Evolutionary conservation across 2,888 invertebrate genomes (phyloP).

Genomic region (Alsophila aescularia): DNA sequence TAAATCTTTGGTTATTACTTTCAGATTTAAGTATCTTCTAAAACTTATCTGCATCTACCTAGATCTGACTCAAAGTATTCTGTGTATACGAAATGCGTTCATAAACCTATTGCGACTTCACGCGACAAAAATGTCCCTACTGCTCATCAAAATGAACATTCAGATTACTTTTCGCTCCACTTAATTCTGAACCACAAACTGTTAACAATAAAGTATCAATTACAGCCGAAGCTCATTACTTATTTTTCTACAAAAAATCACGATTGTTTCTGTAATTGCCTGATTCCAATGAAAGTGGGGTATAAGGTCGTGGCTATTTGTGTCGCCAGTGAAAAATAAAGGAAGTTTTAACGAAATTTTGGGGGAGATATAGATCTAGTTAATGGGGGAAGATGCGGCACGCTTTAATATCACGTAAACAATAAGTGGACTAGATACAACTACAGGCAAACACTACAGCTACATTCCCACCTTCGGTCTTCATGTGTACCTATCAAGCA

Average conservation of each 20-base stretch:
- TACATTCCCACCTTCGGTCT: too few species aligned
- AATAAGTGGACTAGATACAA: too few species aligned
- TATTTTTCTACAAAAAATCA: slow-evolving; percentile 39
- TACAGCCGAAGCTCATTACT: slow-evolving; percentile 17
- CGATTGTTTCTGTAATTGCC: slow-evolving; percentile 55
- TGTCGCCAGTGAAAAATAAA: slow-evolving; percentile 43
- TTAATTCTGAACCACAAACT: slow-evolving; percentile 38
- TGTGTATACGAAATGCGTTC: too few species aligned
- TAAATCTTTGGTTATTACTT: too few species aligned
- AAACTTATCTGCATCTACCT: too few species aligned
- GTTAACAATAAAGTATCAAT: slow-evolving; percentile 38
- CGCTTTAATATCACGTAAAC: too few species aligned
- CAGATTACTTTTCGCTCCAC: slow-evolving; percentile 19
- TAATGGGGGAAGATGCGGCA: too few species aligned
- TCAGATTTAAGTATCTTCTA: too few species aligned
- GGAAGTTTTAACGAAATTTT: slow-evolving; percentile 31
- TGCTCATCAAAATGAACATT: slow-evolving; percentile 4
- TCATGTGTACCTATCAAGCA: too few species aligned
- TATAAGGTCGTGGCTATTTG: slow-evolving; percentile 56
- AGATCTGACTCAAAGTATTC: too few species aligned
- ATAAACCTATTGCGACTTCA: too few species aligned
- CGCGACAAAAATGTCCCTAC: slow-evolving; percentile 2
- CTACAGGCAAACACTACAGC: too few species aligned
- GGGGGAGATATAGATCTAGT: slow-evolving; percentile 35
- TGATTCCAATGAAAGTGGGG: slow-evolving; percentile 56